Evolutionary conservation across 2,888 invertebrate species (phyloP).

Genomic region (Melangyna quadrimaculata): DNA sequence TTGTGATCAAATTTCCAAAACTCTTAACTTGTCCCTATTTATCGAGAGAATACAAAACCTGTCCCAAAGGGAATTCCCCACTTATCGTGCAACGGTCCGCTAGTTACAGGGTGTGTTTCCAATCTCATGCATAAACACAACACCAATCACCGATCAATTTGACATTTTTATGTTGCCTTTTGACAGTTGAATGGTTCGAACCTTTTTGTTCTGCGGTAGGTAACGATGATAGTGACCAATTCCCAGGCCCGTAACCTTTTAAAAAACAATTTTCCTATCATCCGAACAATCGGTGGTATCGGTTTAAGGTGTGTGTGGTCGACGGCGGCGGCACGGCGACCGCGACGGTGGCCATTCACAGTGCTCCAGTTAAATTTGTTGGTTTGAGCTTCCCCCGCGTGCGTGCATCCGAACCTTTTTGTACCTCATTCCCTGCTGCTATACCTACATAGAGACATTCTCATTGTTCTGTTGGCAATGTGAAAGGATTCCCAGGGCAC

Average conservation of each 20-base stretch:
- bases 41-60: not conserved
- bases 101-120: constrained; percentile 44
- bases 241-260: constrained; percentile 62
- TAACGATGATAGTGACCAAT: constrained; percentile 47
- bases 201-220: constrained; percentile 67
- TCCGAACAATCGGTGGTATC: constrained; percentile 38
- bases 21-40: constrained; percentile 19
- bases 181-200: constrained; percentile 63
- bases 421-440: not conserved
- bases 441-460: constrained; percentile 30
- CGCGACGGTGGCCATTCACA: constrained; percentile 51
- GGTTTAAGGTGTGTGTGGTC: constrained; percentile 60
- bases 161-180: constrained; percentile 60
- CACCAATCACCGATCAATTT: constrained; percentile 43
- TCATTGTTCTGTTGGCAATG: constrained; percentile 37
- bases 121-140: constrained; percentile 49
- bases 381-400: constrained; percentile 14
- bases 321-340: not conserved
- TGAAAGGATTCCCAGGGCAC: constrained; percentile 58
- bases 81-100: constrained; percentile 10
- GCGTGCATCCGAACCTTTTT: not conserved
- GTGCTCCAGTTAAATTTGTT: constrained; percentile 66
- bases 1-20: constrained; percentile 38
- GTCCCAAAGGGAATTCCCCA: constrained; percentile 59
- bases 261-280: constrained; percentile 66